These are phyloP conservation scores for Drosophila sulfurigaster DNA, from an alignment of 1,140 invertebrate genomes.

Conservation along the genomic window DNA sequence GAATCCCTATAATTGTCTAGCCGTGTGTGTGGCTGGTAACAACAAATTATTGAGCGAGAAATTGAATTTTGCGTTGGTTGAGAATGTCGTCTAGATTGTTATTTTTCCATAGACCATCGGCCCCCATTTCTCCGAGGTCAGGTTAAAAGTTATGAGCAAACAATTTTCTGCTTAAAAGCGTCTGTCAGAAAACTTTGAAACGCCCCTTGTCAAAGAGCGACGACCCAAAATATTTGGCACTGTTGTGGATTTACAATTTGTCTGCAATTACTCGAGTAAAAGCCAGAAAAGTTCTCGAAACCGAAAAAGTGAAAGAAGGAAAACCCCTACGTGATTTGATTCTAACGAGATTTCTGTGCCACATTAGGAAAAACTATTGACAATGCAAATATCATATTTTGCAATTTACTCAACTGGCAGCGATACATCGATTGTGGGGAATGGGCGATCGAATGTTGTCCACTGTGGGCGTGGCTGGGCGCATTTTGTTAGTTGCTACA, in stretches of 20 bases:
- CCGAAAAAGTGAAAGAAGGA: conserved; percentile 6
- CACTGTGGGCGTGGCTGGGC: conserved; percentile 48
- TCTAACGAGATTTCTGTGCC: conserved; percentile 69
- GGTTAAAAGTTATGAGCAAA: conserved; percentile 78
- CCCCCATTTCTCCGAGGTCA: background rate
- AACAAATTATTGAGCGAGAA: background rate
- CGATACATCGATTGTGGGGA: background rate
- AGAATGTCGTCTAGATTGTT: background rate
- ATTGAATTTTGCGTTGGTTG: background rate
- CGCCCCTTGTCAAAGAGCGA: conserved; percentile 64
- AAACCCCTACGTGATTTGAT: conserved; percentile 74
- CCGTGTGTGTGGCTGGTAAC: background rate
- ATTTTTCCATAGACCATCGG: conserved; percentile 40
- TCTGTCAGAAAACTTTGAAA: conserved; percentile 76
- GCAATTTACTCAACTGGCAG: conserved; percentile 51
- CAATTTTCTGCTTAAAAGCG: conserved; percentile 82
- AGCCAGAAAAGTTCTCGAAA: conserved; percentile 52
- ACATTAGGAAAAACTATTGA: conserved; percentile 69
- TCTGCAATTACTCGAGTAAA: conserved; percentile 64
- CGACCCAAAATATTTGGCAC: conserved; percentile 48
- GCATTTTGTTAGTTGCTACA: conserved; percentile 40
- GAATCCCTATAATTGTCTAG: background rate
- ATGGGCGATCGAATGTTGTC: conserved; percentile 45
- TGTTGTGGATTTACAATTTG: conserved; percentile 69
- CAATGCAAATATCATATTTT: conserved; percentile 76